A percentile compares a stretch with the other conserved stretches of the same genome.
phyloP scores from a whole-genome alignment of 2,888 invertebrate genomes.

The Cybosia mesomella region DNA sequence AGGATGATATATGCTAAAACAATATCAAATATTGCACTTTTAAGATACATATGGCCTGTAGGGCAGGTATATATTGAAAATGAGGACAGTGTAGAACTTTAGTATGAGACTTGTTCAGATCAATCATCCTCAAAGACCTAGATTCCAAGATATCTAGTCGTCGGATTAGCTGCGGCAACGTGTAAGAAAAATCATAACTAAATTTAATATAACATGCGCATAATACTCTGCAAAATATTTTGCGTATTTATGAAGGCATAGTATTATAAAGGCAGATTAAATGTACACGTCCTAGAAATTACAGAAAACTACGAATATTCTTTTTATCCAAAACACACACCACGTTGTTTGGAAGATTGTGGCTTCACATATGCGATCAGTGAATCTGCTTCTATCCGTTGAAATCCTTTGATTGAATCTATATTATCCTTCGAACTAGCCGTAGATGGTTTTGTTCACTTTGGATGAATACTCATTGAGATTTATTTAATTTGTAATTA shows the following conservation, averaged over 20 bases:
- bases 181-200: not conserved
- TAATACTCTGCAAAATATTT: slow-evolving; percentile 6
- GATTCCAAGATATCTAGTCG: not conserved
- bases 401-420: not conserved
- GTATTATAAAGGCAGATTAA: not conserved
- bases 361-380: not conserved
- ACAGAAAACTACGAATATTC: not conserved
- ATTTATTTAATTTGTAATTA: too few species aligned
- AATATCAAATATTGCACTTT: too few species aligned
- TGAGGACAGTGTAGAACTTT: not conserved
- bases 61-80: too few species aligned
- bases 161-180: not conserved
- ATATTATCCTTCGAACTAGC: not conserved
- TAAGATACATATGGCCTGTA: not conserved
- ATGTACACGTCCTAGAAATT: not conserved
- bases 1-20: too few species aligned
- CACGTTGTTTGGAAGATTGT: not conserved
- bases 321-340: not conserved
- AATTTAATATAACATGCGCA: not conserved
- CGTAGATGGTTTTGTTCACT: not conserved
- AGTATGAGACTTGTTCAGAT: not conserved
- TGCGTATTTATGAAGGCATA: not conserved
- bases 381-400: too few species aligned
- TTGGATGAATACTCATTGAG: too few species aligned
- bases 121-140: not conserved